phyloP scores from a whole-genome alignment of 2,113 vertebrate species.

The Datnioides undecimradiatus region DNA sequence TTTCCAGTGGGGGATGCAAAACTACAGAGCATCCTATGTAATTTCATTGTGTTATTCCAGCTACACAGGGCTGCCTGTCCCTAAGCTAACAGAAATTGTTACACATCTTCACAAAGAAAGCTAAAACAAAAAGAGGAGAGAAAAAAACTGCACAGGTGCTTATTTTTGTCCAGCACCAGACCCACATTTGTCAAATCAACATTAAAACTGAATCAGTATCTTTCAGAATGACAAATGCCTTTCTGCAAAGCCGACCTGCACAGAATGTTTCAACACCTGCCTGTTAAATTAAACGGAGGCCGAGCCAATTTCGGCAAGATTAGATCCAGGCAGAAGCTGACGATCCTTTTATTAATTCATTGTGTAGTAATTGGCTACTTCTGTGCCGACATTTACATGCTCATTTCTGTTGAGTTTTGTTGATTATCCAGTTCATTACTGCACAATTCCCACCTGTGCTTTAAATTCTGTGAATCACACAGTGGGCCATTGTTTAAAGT shows the following conservation, averaged over 20 bases:
- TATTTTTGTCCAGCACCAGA: not conserved
- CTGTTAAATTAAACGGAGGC: not conserved
- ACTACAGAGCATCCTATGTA: no score
- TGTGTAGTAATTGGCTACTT: slow-evolving; percentile 19
- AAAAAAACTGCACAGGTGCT: not conserved
- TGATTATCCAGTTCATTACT: slow-evolving; percentile 1
- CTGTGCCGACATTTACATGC: not conserved
- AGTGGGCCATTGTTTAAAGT: not conserved
- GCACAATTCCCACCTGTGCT: not conserved
- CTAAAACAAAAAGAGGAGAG: not conserved
- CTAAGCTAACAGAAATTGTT: not conserved
- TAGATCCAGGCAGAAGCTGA: slow-evolving; percentile 6
- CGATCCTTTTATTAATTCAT: slow-evolving; percentile 3
- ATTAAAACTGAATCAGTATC: not conserved
- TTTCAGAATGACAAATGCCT: not conserved
- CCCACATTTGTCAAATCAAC: not conserved
- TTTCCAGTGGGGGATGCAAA: no score
- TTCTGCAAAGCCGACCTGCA: not conserved
- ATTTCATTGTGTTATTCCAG: not conserved
- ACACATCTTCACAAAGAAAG: not conserved
- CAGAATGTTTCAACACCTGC: slow-evolving; percentile 9
- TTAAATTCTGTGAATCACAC: not conserved
- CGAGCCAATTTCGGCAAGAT: slow-evolving; percentile 8
- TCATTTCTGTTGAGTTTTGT: slow-evolving; percentile 5
- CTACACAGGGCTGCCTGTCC: not conserved